phyloP scores from a whole-genome alignment of 2,797 vertebrate species.

The Rhyacichthys aspro region DNA sequence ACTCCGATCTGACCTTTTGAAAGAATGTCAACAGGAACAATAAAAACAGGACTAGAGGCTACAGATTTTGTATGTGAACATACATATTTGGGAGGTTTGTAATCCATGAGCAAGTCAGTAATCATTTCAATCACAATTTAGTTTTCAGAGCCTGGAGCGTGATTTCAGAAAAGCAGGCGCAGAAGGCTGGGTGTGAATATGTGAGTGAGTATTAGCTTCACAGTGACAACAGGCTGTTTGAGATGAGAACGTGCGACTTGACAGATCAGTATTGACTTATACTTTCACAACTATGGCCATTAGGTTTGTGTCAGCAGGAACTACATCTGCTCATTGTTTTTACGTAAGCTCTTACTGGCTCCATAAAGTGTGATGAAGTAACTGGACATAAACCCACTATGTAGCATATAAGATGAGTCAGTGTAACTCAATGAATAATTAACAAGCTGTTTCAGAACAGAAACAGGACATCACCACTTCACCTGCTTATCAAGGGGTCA shows the following conservation, averaged over 20 bases:
- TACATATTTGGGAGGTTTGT: conserved; percentile 20
- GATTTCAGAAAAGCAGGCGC: conserved; percentile 9
- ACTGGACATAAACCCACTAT: no score
- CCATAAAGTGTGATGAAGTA: no score
- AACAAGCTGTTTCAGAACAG: no score
- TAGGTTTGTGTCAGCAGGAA: not conserved
- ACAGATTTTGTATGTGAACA: conserved; percentile 27
- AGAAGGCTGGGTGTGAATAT: conserved; percentile 12
- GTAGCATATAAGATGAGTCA: no score
- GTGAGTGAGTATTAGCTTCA: conserved; percentile 22
- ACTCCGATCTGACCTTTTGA: conserved; percentile 1
- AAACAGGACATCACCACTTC: no score
- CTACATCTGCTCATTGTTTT: no score
- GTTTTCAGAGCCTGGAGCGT: conserved; percentile 11
- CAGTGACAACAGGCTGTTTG: conserved; percentile 24
- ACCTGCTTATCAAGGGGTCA: no score
- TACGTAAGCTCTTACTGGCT: no score
- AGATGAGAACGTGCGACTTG: conserved; percentile 4
- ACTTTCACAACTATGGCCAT: not conserved
- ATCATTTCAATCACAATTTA: conserved; percentile 37
- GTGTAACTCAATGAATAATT: no score
- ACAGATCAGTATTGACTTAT: not conserved
- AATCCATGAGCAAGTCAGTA: conserved; percentile 16
- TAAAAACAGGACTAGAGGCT: conserved; percentile 31
- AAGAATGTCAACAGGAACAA: conserved; percentile 4